Percentiles rank a stretch among this genome's conserved stretches.
Conservation (phyloP, 2,797 vertebrate species). For the Acipenser ruthenus region DNA sequence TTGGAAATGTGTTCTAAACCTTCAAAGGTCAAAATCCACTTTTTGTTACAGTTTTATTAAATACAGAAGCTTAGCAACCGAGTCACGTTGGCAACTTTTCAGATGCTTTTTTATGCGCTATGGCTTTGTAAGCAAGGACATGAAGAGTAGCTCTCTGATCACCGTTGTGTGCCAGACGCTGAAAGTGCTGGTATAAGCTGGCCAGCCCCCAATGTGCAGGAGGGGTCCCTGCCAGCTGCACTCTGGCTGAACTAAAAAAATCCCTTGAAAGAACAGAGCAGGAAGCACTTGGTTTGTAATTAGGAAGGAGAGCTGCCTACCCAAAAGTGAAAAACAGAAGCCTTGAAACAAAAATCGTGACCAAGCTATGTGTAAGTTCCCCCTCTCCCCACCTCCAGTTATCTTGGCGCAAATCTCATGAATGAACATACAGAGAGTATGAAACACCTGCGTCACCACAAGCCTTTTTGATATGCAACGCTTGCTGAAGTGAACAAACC, state of each 20-base stretch:
- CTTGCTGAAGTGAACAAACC: background rate
- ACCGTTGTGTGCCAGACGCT: conserved; percentile 38
- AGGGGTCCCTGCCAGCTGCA: conserved; percentile 41
- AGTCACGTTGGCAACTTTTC: conserved; percentile 18
- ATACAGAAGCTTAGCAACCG: background rate
- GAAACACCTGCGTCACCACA: background rate
- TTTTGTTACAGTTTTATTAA: background rate
- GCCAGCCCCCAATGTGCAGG: conserved; percentile 31
- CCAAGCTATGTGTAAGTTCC: background rate
- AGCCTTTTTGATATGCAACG: background rate
- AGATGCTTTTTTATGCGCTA: conserved; percentile 37
- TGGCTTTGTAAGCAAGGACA: conserved; percentile 34
- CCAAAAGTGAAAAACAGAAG: background rate
- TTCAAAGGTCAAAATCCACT: no score
- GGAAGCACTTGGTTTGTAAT: conserved; percentile 27
- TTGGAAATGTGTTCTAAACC: no score
- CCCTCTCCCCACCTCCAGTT: background rate
- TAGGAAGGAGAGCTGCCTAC: background rate
- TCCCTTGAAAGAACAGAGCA: conserved; percentile 36
- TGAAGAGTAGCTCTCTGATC: conserved; percentile 39
- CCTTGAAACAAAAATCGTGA: background rate
- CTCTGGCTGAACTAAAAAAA: conserved; percentile 34
- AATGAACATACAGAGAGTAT: background rate
- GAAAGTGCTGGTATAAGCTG: conserved; percentile 33
- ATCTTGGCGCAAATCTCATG: background rate